Evolutionary conservation across 2,113 vertebrate genomes (phyloP).

Genomic region (Odontesthes bonariensis): DNA sequence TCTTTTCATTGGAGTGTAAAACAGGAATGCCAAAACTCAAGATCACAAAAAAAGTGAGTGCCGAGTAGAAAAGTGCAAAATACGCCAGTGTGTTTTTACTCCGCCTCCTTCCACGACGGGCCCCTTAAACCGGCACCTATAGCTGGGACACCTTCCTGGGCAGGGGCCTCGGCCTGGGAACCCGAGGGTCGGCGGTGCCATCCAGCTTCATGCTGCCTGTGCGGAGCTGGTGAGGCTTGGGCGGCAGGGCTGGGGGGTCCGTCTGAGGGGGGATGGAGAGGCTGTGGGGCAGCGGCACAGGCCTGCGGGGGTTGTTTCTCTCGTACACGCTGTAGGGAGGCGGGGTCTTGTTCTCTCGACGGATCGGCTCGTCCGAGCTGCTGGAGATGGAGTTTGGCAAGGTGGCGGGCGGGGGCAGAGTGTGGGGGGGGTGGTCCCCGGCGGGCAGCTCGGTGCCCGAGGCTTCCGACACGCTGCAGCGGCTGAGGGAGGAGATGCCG

Average conservation of each 20-base stretch:
- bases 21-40: constrained; percentile 33
- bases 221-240: constrained; percentile 91
- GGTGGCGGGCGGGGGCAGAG: constrained; percentile 68
- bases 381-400: constrained; percentile 83
- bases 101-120: constrained; percentile 13
- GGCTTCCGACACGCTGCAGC: constrained; percentile 94
- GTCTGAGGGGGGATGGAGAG: constrained; percentile 88
- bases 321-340: constrained; percentile 96
- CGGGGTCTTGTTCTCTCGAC: constrained; percentile 93
- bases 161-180: constrained; percentile 90
- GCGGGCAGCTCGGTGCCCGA: constrained; percentile 90
- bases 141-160: constrained; percentile 98
- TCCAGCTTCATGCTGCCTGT: constrained; percentile 88
- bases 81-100: constrained; percentile 71
- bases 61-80: constrained; percentile 83
- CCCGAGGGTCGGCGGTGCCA: constrained; percentile 85
- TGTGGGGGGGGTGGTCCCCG: constrained; percentile 79
- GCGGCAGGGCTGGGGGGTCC: constrained; percentile 92
- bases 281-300: constrained; percentile 93
- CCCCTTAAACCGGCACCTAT: constrained; percentile 75
- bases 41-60: constrained; percentile 58
- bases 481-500: constrained; percentile 96
- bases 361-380: constrained; percentile 88
- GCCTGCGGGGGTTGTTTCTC: constrained; percentile 90
- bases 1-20: constrained; percentile 54